Conservation (phyloP, 2,797 vertebrate genomes). For the Bovichtus variegatus region DNA sequence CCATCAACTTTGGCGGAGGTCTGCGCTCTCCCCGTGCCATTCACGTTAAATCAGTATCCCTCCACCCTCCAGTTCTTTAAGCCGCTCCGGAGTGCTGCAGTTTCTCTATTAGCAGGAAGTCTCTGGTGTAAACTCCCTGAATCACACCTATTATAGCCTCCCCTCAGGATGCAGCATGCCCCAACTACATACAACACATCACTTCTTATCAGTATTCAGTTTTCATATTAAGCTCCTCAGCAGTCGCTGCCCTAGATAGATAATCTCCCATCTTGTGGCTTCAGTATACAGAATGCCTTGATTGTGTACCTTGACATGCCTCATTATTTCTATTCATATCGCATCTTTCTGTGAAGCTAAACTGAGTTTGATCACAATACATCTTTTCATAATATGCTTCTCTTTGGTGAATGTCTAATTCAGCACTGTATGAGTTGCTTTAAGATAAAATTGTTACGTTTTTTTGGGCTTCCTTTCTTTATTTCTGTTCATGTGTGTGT, state of each 20-base stretch:
- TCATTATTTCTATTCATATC: conserved; percentile 42
- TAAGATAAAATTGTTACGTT: neutral
- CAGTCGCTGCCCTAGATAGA: conserved; percentile 53
- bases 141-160: conserved; percentile 49
- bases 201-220: conserved; percentile 62
- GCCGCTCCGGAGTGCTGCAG: conserved; percentile 41
- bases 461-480: neutral
- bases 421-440: neutral
- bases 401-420: conserved; percentile 15
- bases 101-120: conserved; percentile 50
- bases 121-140: conserved; percentile 35
- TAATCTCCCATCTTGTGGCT: conserved; percentile 31
- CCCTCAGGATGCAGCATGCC: conserved; percentile 30
- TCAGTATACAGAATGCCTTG: conserved; percentile 14
- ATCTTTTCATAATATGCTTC: conserved; percentile 13
- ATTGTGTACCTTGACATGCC: conserved; percentile 33
- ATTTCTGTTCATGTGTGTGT: neutral
- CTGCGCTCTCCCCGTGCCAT: too few relatives aligned
- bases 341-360: conserved; percentile 6
- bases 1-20: too few relatives aligned
- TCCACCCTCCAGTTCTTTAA: conserved; percentile 27
- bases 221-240: conserved; percentile 54
- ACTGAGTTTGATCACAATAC: conserved; percentile 24
- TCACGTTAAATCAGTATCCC: neutral
- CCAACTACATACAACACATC: conserved; percentile 35